Evolutionary conservation across 2,888 invertebrate species (phyloP).

Genomic region (Blastobasis adustella): DNA sequence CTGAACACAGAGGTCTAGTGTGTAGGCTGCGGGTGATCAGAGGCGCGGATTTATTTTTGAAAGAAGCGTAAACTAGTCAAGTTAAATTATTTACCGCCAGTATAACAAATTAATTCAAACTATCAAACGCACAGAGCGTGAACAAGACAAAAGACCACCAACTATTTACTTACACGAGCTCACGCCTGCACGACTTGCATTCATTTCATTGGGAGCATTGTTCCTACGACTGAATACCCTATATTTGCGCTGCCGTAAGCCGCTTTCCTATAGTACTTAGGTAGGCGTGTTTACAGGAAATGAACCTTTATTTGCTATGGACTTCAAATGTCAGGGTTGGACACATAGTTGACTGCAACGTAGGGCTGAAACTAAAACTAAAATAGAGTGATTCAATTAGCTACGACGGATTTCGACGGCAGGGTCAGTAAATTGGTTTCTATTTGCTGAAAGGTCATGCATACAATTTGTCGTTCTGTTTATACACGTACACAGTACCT

Average conservation of each 20-base stretch:
- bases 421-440: background rate
- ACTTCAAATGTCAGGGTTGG: conserved; percentile 13
- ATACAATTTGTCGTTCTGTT: no score
- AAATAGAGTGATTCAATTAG: background rate
- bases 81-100: no score
- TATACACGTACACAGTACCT: no score
- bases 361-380: no score
- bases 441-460: no score
- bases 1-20: no score
- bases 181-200: conserved; percentile 3
- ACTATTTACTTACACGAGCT: background rate
- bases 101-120: no score
- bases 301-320: conserved; percentile 10
- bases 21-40: no score
- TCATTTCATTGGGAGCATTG: background rate
- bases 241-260: conserved; percentile 2
- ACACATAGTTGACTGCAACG: background rate
- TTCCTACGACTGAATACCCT: background rate
- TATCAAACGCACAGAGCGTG: no score
- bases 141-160: no score
- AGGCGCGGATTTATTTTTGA: no score
- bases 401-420: background rate
- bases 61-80: no score
- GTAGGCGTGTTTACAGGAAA: conserved; percentile 15
- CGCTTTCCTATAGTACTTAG: conserved; percentile 2